Evolutionary conservation across 2,797 vertebrate species (phyloP).

Genomic region (Falco novaeseelandiae): DNA sequence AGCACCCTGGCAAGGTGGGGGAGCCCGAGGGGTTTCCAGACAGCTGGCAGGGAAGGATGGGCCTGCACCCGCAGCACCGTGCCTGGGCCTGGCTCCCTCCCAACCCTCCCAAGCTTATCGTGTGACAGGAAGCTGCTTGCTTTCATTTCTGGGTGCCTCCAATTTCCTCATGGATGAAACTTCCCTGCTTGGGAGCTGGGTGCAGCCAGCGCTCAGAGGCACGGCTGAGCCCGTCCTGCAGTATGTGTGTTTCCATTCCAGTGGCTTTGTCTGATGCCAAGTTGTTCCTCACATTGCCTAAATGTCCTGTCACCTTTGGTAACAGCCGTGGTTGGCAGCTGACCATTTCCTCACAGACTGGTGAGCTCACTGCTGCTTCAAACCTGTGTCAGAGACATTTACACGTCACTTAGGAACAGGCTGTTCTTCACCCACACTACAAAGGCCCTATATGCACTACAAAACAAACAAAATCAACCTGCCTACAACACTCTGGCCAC

Average conservation of each 20-base stretch:
- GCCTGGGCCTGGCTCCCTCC: not conserved
- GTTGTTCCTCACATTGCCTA: not conserved
- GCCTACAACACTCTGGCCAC: not conserved
- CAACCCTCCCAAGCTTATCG: not conserved
- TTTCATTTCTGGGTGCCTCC: not conserved
- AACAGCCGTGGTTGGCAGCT: slow-evolving; percentile 41
- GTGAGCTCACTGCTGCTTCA: not conserved
- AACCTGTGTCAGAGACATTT: not conserved
- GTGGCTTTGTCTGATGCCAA: not conserved
- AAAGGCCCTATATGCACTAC: not conserved
- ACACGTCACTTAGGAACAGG: not conserved
- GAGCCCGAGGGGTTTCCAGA: not conserved
- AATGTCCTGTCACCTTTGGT: slow-evolving; percentile 11
- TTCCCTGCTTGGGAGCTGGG: not conserved
- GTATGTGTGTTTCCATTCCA: not conserved
- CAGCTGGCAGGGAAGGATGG: not conserved
- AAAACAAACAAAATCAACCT: not conserved
- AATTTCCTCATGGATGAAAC: not conserved
- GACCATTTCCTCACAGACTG: slow-evolving; percentile 29
- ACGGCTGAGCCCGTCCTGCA: rapidly evolving
- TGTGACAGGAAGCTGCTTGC: not conserved
- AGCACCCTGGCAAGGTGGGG: not conserved
- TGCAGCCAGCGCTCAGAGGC: not conserved
- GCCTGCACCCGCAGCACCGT: not conserved
- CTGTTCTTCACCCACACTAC: not conserved